A percentile compares a stretch with the other conserved stretches of the same genome.
These are phyloP conservation scores for Pristionchus exspectatus DNA, from an alignment of 2,888 invertebrate species.

Conservation along the genomic window DNA sequence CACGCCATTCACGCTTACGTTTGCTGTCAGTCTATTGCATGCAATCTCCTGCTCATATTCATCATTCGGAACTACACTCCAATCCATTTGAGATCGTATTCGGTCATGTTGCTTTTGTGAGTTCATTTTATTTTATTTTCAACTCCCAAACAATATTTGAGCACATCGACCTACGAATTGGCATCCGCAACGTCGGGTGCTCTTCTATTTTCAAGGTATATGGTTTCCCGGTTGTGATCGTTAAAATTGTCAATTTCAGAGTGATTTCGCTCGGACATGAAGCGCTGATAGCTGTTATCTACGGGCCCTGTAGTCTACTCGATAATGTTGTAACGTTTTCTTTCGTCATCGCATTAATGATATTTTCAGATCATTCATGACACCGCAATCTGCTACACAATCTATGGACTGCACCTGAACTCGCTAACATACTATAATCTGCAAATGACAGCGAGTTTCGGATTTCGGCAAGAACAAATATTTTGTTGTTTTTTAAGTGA, in stretches of 20 bases:
- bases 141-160: background rate
- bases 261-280: constrained; percentile 6
- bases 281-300: background rate
- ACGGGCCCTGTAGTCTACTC: background rate
- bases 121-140: background rate
- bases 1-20: background rate
- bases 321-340: too few relatives aligned
- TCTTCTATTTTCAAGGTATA: background rate
- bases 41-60: constrained; percentile 11
- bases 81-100: background rate
- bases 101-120: constrained; percentile 14
- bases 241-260: background rate
- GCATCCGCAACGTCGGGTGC: background rate
- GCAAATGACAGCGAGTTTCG: constrained; percentile 27
- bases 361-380: too few relatives aligned
- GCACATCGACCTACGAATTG: background rate
- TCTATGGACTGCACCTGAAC: background rate
- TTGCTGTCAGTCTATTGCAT: background rate
- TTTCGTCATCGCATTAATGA: too few relatives aligned
- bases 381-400: background rate
- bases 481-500: background rate
- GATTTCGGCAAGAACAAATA: background rate
- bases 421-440: background rate
- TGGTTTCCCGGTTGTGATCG: background rate
- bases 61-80: constrained; percentile 14